Conservation (phyloP, 2,888 invertebrate genomes). For the Pseudococcus longispinus region DNA sequence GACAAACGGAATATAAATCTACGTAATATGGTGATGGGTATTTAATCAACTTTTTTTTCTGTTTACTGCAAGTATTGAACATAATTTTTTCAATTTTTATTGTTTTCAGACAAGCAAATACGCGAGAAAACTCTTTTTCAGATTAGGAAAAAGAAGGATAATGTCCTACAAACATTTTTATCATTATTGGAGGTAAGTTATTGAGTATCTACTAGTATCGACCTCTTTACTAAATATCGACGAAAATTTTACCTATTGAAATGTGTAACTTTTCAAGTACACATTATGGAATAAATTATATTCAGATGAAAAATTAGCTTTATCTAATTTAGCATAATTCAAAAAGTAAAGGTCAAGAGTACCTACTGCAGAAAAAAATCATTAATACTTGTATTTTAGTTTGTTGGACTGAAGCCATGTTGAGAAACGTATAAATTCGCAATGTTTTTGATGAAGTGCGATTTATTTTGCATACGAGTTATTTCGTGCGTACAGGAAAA, state of each 20-base stretch:
- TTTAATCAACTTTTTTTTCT: not conserved
- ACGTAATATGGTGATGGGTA: not conserved
- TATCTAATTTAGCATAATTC: not conserved
- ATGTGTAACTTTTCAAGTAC: too few species aligned
- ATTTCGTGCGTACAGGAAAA: not conserved
- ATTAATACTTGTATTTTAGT: conserved; percentile 25
- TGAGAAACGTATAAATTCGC: conserved; percentile 16
- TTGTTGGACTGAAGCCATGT: conserved; percentile 36
- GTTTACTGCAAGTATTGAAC: not conserved
- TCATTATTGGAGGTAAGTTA: conserved; percentile 70
- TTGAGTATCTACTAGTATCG: too few species aligned
- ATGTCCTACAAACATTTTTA: conserved; percentile 67
- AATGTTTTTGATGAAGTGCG: conserved; percentile 29
- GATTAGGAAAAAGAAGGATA: conserved; percentile 69
- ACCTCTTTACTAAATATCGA: not conserved
- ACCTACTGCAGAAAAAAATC: conserved; percentile 17
- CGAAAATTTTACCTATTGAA: not conserved
- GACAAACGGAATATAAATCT: not conserved
- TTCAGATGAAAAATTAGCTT: not conserved
- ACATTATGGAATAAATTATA: not conserved
- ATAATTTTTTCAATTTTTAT: conserved; percentile 17
- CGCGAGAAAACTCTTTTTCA: conserved; percentile 69
- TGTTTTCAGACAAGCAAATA: conserved; percentile 67
- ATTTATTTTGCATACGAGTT: not conserved
- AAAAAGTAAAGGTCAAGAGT: conserved; percentile 29